Percentiles rank a stretch among this genome's conserved stretches.
Evolutionary conservation across 1,140 invertebrate species (phyloP).

Genomic region (Zophobas morio): DNA sequence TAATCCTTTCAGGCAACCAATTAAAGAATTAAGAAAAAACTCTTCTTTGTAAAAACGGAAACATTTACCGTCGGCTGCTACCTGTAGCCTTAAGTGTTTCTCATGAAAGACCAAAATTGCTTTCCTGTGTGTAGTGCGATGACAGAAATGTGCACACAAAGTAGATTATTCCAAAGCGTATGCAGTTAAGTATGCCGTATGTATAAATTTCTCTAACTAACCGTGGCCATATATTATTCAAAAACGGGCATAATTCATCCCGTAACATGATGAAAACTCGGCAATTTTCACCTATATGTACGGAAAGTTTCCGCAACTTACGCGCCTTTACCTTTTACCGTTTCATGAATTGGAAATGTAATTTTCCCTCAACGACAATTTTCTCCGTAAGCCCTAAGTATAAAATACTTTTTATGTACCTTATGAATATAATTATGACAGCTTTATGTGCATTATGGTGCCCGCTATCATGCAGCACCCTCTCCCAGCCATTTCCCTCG

Average conservation of each 20-base stretch:
- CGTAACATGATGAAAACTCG: conserved; percentile 47
- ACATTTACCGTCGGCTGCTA: too few species aligned
- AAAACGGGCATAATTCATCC: conserved; percentile 44
- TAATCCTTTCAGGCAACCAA: too few species aligned
- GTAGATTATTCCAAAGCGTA: conserved; percentile 36
- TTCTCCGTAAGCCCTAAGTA: conserved; percentile 52
- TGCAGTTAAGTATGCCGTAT: conserved; percentile 31
- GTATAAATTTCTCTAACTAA: conserved; percentile 42
- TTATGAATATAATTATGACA: conserved; percentile 58
- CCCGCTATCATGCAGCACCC: conserved; percentile 25
- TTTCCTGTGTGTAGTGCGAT: too few species aligned
- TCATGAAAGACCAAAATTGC: neutral
- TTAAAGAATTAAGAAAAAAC: too few species aligned
- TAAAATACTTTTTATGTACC: conserved; percentile 55
- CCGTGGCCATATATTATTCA: conserved; percentile 36
- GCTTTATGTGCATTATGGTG: conserved; percentile 46
- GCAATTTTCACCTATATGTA: conserved; percentile 51
- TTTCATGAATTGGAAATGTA: conserved; percentile 62
- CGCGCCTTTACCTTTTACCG: conserved; percentile 51
- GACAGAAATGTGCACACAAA: conserved; percentile 27
- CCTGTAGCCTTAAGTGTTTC: conserved; percentile 2
- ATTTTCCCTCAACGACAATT: conserved; percentile 58
- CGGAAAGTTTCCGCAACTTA: conserved; percentile 46
- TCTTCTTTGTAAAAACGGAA: too few species aligned
- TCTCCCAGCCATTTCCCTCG: conserved; percentile 27